Evolutionary conservation across 2,113 vertebrate species (phyloP).

Genomic region (Phyllostomus discolor): DNA sequence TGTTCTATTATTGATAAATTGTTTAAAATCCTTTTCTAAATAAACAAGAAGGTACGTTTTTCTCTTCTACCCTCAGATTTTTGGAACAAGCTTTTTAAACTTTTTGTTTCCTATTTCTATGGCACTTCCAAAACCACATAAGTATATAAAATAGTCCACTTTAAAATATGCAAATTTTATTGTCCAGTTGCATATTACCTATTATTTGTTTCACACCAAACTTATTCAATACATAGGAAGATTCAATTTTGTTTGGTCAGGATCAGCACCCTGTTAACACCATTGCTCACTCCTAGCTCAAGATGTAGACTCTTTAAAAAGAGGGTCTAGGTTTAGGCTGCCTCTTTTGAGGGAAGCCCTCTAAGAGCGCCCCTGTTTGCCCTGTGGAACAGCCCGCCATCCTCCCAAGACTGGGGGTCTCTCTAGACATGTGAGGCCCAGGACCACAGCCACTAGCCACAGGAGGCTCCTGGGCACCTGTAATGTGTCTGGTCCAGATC

Average conservation of each 20-base stretch:
- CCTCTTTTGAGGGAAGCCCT: neutral
- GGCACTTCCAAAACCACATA: neutral
- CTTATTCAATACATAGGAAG: neutral
- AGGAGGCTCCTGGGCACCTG: too few species aligned
- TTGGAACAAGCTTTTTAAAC: neutral
- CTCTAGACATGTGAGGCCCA: neutral
- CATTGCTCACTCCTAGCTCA: neutral
- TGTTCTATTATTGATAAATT: conserved; percentile 52
- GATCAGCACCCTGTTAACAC: neutral
- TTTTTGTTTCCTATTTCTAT: neutral
- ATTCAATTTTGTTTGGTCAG: neutral
- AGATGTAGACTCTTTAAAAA: neutral
- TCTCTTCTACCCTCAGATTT: neutral
- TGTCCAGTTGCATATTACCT: neutral
- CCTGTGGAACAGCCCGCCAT: neutral
- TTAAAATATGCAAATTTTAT: neutral
- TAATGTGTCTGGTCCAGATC: neutral
- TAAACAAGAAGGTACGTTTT: neutral
- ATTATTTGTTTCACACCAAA: neutral
- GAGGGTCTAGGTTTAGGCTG: neutral
- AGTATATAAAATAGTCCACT: neutral
- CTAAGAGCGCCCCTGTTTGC: neutral
- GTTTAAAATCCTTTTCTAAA: conserved; percentile 16
- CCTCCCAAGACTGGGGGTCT: neutral
- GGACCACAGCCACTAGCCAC: too few species aligned